phyloP scores from a whole-genome alignment of 2,113 vertebrate species.

The Hucho hucho region DNA sequence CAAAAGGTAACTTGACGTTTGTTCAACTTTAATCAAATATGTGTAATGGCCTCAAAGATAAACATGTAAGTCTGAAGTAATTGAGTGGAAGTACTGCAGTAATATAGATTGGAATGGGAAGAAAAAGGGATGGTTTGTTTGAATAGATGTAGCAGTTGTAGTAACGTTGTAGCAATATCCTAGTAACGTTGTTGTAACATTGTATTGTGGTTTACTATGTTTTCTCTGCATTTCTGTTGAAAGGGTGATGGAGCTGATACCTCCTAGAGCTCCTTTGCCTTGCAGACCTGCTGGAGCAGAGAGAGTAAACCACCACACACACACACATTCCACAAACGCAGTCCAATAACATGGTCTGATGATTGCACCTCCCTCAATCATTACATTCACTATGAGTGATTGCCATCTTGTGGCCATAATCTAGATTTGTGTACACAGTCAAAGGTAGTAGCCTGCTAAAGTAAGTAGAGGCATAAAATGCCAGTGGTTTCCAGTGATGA shows the following conservation, averaged over 20 bases:
- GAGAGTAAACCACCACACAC: constrained; percentile 67
- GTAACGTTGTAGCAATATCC: no score
- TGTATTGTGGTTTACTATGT: neutral
- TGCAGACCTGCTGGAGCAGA: constrained; percentile 74
- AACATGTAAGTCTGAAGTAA: no score
- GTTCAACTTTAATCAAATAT: neutral
- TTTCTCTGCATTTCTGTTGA: constrained; percentile 2
- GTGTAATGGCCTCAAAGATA: no score
- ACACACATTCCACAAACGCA: constrained; percentile 1
- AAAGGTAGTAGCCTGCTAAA: neutral
- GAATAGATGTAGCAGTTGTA: no score
- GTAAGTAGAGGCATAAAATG: neutral
- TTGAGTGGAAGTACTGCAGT: neutral
- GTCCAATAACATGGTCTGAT: neutral
- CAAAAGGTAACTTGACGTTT: constrained; percentile 67
- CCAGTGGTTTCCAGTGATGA: neutral
- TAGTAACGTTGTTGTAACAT: no score
- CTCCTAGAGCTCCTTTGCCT: constrained; percentile 69
- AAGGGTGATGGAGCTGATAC: constrained; percentile 85
- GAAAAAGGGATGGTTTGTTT: neutral
- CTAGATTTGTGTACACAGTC: neutral
- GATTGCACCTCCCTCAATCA: neutral
- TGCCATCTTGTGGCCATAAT: constrained; percentile 9
- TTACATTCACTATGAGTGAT: neutral
- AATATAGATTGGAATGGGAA: neutral